phyloP scores from a whole-genome alignment of 2,888 invertebrate genomes.

The Drosophila emarginata region DNA sequence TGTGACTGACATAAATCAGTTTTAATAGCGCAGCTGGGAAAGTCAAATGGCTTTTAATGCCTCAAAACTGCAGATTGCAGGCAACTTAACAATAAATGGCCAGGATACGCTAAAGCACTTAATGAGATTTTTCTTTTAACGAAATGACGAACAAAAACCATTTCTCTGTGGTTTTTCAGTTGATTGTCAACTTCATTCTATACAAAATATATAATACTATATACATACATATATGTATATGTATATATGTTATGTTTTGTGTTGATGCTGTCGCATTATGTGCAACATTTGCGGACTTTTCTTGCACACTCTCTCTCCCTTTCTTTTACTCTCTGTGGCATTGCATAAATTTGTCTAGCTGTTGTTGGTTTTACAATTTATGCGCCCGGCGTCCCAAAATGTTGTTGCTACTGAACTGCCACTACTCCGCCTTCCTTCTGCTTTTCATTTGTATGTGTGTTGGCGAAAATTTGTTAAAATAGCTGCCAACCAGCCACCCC shows the following conservation, averaged over 20 bases:
- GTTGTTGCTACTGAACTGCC: constrained; percentile 33
- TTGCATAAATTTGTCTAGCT: constrained; percentile 73
- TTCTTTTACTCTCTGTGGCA: constrained; percentile 44
- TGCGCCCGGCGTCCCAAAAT: constrained; percentile 63
- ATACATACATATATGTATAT: constrained; percentile 21
- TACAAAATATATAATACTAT: background rate
- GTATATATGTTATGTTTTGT: constrained; percentile 10
- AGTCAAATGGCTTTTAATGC: constrained; percentile 49
- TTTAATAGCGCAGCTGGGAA: constrained; percentile 68
- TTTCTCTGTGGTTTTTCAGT: constrained; percentile 20
- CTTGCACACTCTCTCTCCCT: background rate
- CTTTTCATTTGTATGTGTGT: constrained; percentile 46
- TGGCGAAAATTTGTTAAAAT: constrained; percentile 76
- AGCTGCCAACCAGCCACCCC: constrained; percentile 46
- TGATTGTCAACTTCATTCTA: constrained; percentile 24
- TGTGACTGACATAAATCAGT: constrained; percentile 60
- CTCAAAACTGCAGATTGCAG: constrained; percentile 35
- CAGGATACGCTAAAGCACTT: constrained; percentile 13
- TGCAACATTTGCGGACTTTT: constrained; percentile 45
- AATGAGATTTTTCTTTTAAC: constrained; percentile 27
- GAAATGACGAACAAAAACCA: constrained; percentile 45
- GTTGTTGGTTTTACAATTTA: constrained; percentile 64
- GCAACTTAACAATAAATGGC: constrained; percentile 2
- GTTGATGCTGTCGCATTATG: constrained; percentile 12
- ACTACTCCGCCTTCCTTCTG: background rate